Evolutionary conservation across 2,797 vertebrate genomes (phyloP).

Genomic region (Allobates femoralis): DNA sequence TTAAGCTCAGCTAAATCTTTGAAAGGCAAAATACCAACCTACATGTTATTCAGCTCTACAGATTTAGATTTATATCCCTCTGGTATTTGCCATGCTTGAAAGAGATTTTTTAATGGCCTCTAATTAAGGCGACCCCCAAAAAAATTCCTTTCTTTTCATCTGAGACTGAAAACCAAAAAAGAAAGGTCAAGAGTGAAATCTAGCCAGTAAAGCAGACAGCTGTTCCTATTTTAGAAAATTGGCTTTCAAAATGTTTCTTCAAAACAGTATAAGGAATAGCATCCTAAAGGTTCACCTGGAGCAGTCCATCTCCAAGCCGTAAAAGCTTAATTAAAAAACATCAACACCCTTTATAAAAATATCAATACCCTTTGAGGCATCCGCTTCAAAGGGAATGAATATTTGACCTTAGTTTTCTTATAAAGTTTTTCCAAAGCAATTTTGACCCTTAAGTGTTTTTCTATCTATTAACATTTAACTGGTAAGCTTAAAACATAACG

Average conservation of each 20-base stretch:
- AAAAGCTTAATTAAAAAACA: conserved; percentile 30
- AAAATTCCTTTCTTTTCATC: conserved; percentile 50
- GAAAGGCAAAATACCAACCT: conserved; percentile 37
- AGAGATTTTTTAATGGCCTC: conserved; percentile 59
- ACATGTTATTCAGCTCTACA: conserved; percentile 26
- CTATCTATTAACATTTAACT: neutral
- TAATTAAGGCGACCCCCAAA: conserved; percentile 48
- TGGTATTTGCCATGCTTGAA: conserved; percentile 50
- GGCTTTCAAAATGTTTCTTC: conserved; percentile 25
- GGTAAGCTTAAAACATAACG: neutral
- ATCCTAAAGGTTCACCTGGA: conserved; percentile 16
- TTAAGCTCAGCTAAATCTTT: conserved; percentile 24
- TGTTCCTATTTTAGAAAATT: conserved; percentile 11
- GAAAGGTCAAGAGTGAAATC: conserved; percentile 45
- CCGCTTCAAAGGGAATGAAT: conserved; percentile 25
- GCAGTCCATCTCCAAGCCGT: conserved; percentile 5
- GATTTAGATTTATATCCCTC: conserved; percentile 40
- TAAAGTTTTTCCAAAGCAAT: neutral
- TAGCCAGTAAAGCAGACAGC: conserved; percentile 9
- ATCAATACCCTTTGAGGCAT: conserved; percentile 6
- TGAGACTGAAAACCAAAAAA: conserved; percentile 5
- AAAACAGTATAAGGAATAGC: neutral
- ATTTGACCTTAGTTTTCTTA: neutral
- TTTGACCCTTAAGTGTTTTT: neutral
- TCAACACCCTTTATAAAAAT: conserved; percentile 3